A percentile compares a stretch with the other conserved stretches of the same genome.
Evolutionary conservation across 2,797 vertebrate genomes (phyloP).

Genomic region (Phrynocephalus guinanensis): DNA sequence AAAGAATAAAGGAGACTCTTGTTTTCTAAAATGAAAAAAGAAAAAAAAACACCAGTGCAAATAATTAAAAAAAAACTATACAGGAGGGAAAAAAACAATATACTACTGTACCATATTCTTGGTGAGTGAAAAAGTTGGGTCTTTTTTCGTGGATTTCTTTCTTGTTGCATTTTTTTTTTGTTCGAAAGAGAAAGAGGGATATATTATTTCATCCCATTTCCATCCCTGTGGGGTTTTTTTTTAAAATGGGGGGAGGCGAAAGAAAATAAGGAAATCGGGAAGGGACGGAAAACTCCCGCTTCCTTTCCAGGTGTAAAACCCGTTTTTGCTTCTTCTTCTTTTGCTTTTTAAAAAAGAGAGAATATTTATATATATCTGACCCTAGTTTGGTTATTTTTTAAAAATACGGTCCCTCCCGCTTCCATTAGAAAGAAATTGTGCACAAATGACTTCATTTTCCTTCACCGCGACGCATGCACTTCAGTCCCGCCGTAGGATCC

Average conservation of each 20-base stretch:
- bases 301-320: conserved; percentile 73
- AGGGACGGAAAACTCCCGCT: background rate
- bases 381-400: conserved; percentile 86
- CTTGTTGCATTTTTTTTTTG: background rate
- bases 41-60: background rate
- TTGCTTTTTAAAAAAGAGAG: background rate
- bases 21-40: conserved; percentile 16
- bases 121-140: conserved; percentile 49
- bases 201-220: background rate
- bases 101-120: conserved; percentile 50
- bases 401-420: conserved; percentile 35
- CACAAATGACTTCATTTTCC: background rate
- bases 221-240: background rate
- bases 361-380: conserved; percentile 87
- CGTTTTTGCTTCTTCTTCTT: background rate
- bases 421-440: too few relatives aligned
- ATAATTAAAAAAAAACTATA: background rate
- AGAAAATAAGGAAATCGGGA: conserved; percentile 53
- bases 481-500: conserved; percentile 29
- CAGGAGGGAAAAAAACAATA: background rate
- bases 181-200: background rate
- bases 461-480: background rate
- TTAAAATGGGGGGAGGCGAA: conserved; percentile 14
- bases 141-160: conserved; percentile 39
- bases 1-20: background rate